Base-by-base conservation (phyloP, 2,797 vertebrate genomes). In the Halcyon badia region DNA sequence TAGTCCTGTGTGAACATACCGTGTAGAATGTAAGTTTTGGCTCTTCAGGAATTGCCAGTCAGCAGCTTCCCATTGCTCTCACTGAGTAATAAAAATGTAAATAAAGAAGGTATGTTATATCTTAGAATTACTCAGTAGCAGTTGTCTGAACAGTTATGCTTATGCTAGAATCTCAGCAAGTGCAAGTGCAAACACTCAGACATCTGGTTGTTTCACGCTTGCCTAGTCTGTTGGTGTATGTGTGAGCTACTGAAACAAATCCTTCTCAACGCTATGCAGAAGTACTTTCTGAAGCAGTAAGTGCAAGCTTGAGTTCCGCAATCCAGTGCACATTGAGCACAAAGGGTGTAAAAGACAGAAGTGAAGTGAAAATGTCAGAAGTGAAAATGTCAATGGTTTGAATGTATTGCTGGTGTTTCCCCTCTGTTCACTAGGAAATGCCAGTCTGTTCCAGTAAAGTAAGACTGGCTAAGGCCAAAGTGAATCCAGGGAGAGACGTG, bases 71-170 rank as follows among this genome's bases (percentile, higher is more conserved):
- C 41, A 14, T 12, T 77, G 30, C 64, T 90, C 41, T 83, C 21
- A 26, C 35, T 52, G 73, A 90, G 64, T 7, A 75, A 72, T 54
- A 68, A 70, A 88, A 93, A 79, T 71, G 80, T 86, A 84, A 96
- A 93, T 91, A 93, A 84, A 94, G 83, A 57, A 90, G 48, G n/a
- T 68, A 2, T 65, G n/a, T 80, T 68, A 41, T 62, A 22, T 76
- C 80, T 93, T 24, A 24, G 60, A 84, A 22, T 90, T 83, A 70
- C 56, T 94, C 19, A 6, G 81, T 81, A 71, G 25, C 94, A 89
- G 81, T 96, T 96, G 94, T 93, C 88, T 64, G 66, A 95, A 78
- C 91, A 97, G 85, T 96, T 96, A 94, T 90, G 86, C 91, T 93
- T 83, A 33, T 57, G 81, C 51, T 92, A 49, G 64, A 83, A 69